Percentiles rank a stretch among this genome's conserved stretches.
phyloP scores from a whole-genome alignment of 2,113 vertebrate species.

The Procavia capensis region DNA sequence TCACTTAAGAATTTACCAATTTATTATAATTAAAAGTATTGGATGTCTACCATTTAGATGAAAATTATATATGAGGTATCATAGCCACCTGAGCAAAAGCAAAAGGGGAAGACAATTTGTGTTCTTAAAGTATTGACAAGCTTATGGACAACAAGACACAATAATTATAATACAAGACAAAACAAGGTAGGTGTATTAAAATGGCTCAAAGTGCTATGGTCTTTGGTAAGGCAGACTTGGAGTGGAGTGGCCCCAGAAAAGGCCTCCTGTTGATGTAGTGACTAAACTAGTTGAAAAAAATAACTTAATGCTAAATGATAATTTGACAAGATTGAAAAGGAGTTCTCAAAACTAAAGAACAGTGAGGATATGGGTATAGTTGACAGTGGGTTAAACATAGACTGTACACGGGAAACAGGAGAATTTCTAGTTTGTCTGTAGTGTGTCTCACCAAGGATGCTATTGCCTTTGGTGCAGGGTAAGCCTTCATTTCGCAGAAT shows the following conservation, averaged over 20 bases:
- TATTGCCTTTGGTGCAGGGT: background rate
- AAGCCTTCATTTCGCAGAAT: background rate
- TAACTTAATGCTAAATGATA: background rate
- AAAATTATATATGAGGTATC: constrained; percentile 29
- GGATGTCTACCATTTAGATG: background rate
- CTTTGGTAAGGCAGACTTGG: background rate
- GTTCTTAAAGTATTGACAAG: background rate
- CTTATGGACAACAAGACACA: background rate
- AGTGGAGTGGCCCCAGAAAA: background rate
- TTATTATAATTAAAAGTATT: constrained; percentile 9
- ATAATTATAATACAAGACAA: background rate
- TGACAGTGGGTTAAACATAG: background rate
- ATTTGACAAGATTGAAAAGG: background rate
- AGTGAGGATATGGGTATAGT: background rate
- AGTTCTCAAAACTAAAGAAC: background rate
- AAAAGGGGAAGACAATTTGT: background rate
- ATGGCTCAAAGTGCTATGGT: background rate
- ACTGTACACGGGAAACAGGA: background rate
- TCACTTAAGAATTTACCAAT: background rate
- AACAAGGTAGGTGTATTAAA: background rate
- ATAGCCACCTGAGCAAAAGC: background rate
- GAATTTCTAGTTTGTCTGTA: background rate
- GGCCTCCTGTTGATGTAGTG: background rate
- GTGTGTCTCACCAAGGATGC: background rate
- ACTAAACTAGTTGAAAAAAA: background rate